Percentiles rank a stretch among this genome's conserved stretches.
Conservation (phyloP, 2,888 invertebrate species). For the Cephus spinipes region DNA sequence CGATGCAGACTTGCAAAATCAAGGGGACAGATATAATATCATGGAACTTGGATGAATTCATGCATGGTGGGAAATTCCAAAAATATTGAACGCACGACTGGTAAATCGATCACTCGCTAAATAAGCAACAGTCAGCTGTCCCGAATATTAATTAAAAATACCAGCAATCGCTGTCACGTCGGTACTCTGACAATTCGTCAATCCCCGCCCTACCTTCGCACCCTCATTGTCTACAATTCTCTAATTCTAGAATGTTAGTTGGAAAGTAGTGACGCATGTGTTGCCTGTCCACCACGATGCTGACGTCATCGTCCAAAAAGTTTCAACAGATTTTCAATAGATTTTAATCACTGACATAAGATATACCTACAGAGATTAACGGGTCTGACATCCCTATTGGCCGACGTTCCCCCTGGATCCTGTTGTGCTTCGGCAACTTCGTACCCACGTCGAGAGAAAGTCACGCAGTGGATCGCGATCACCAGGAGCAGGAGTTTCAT, state of each 20-base stretch:
- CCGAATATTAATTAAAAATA: background rate
- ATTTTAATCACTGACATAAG: background rate
- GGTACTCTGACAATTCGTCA: background rate
- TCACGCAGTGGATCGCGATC: background rate
- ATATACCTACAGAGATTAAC: conserved; percentile 47
- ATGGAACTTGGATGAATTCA: background rate
- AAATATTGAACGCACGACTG: background rate
- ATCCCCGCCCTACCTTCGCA: background rate
- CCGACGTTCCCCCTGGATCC: conserved; percentile 9
- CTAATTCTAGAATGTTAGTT: background rate
- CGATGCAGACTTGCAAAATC: background rate
- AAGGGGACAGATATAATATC: background rate
- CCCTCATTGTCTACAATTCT: background rate
- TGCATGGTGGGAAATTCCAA: background rate
- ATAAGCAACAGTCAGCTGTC: background rate
- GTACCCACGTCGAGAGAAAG: background rate
- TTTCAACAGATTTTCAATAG: background rate
- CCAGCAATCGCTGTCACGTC: background rate
- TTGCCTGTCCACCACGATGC: background rate
- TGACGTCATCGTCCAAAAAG: background rate
- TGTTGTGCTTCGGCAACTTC: background rate
- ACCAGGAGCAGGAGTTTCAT: background rate
- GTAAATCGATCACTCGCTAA: background rate
- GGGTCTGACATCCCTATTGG: conserved; percentile 26
- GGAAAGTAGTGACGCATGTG: background rate